Base-by-base conservation (phyloP, 2,888 invertebrate genomes). In the Hypsopygia costalis region DNA sequence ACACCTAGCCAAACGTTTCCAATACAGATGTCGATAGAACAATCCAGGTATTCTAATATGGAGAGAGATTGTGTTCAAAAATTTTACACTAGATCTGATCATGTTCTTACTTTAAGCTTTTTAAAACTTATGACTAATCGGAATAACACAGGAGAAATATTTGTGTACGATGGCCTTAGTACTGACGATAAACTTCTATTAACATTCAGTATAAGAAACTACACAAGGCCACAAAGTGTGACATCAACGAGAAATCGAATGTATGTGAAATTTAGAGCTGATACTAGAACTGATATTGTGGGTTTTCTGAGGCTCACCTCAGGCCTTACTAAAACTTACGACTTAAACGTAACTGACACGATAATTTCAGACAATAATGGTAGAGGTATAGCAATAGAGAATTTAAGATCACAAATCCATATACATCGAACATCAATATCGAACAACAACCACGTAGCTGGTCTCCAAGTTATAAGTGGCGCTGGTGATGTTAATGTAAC, bases 401-500 rank as follows among this genome's bases (percentile, higher is more conserved):
- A 97, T 72, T 90, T 98, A 40, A 91, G 98, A 63, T 97, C 97
- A 9, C 95, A 94, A 68, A 79, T 98, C n/a, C 94, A 96, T 70
- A 91, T 98, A 35, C 94, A 96, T 62, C 91, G 93, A 28, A 94
- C 94, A 7, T 93, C 94, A 0, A 92, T 98, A 36, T 94, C 95
- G 0, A 94, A 95, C 62, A 98, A 98, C 69, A 94, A 94, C 46
- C 95, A 98, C 69, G 94, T 96, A 0, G 97, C 97, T 1, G 98
- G 98, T 5, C 90, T 99, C 2, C 96, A 98, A 62, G 92, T 99
- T 1, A 91, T 94, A 1, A 94, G 93, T 56, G 99, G 99, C 1
- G 97, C 95, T 0, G 97, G 97, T 1, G 98, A 98, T 73, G 92
- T 99, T 0, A 98, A 98, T 73, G 91, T 99, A 1, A 98, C 98